phyloP scores from a whole-genome alignment of 2,797 vertebrate species.

The Lepilemur septentrionalis region DNA sequence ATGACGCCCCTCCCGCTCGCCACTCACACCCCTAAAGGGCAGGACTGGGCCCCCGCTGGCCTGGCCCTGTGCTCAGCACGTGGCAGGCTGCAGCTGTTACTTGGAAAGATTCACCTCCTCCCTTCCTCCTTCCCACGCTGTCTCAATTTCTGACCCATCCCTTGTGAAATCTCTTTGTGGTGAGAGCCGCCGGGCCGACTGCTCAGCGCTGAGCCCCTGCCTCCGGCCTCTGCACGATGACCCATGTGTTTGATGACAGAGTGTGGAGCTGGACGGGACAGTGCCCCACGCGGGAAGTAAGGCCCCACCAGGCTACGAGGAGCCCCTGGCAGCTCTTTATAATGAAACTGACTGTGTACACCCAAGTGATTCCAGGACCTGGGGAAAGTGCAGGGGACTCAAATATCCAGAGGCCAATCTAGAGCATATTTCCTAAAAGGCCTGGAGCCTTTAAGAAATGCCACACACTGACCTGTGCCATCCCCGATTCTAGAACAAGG shows the following conservation, averaged over 20 bases:
- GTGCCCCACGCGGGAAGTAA: not conserved
- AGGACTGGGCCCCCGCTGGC: not conserved
- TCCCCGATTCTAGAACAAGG: not conserved
- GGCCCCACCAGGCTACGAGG: not conserved
- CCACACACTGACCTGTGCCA: fast-evolving
- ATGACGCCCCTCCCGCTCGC: not conserved
- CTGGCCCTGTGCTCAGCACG: not conserved
- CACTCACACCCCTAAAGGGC: not conserved
- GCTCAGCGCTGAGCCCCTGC: fast-evolving
- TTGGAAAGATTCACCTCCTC: not conserved
- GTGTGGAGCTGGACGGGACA: not conserved
- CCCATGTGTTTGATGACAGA: fast-evolving
- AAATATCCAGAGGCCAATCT: not conserved
- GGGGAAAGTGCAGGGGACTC: not conserved
- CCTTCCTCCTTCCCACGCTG: not conserved
- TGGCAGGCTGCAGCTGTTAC: not conserved
- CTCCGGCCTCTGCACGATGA: fast-evolving
- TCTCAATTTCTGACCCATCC: not conserved
- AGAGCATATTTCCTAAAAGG: not conserved
- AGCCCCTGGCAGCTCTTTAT: not conserved
- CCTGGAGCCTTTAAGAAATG: not conserved
- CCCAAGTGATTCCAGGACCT: not conserved
- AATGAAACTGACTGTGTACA: not conserved
- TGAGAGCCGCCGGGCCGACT: fast-evolving
- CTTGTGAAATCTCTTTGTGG: not conserved